A percentile compares a stretch with the other conserved stretches of the same genome.
Evolutionary conservation across 2,113 vertebrate genomes (phyloP).

Genomic region (Tinamus guttatus): DNA sequence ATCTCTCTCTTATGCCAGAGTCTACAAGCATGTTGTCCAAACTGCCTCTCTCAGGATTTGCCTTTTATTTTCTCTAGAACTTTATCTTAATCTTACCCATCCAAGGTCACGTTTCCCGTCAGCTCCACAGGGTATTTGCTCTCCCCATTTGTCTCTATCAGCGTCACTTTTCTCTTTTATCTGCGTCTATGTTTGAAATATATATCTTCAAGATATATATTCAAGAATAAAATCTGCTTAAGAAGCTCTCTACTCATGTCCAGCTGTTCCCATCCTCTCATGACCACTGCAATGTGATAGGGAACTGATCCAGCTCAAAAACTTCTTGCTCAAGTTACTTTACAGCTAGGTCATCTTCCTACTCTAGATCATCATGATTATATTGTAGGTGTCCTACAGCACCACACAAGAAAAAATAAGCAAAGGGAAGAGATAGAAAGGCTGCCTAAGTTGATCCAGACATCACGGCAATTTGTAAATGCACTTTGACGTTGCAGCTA

Average conservation of each 20-base stretch:
- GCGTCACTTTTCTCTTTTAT: not conserved
- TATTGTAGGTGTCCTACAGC: not conserved
- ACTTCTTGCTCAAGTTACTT: slow-evolving; percentile 50
- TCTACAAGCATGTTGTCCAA: not conserved
- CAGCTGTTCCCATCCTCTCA: slow-evolving; percentile 49
- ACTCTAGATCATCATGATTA: not conserved
- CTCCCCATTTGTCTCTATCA: not conserved
- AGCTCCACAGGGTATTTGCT: not conserved
- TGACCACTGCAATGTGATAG: not conserved
- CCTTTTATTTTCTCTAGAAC: not conserved
- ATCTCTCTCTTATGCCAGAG: not conserved
- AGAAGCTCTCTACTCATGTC: not conserved
- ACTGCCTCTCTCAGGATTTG: not conserved
- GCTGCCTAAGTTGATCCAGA: not conserved
- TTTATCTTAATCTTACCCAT: not conserved
- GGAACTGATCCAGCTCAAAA: slow-evolving; percentile 23
- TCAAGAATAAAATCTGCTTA: not conserved
- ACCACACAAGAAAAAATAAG: not conserved
- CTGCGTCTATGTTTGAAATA: not conserved
- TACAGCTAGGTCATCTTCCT: not conserved
- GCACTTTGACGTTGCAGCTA: not conserved
- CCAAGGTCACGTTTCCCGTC: not conserved
- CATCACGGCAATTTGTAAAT: not conserved
- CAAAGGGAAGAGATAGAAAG: not conserved
- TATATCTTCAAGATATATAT: not conserved